These are phyloP conservation scores for Plumapathes pennacea DNA, from an alignment of 92 coral and sea anemone species.

Conservation along the genomic window DNA sequence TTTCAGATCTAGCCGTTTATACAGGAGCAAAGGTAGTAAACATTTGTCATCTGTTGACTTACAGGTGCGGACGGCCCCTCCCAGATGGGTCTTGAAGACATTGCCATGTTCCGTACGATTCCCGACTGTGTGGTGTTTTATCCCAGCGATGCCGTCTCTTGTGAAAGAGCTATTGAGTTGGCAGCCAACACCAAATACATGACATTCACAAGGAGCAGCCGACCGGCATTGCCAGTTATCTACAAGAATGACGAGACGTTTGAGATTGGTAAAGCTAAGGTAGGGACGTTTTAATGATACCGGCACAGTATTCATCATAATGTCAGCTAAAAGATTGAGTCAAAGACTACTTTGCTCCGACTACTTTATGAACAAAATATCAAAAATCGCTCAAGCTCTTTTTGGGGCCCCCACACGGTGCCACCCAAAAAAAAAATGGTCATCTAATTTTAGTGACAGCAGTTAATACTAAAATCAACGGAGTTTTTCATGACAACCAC, in stretches of 20 bases:
- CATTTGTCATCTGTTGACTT: too few species aligned
- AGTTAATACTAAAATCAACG: too few species aligned
- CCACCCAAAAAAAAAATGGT: too few species aligned
- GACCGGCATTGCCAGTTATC: slow-evolving; percentile 78
- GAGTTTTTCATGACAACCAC: too few species aligned
- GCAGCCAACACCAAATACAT: slow-evolving; percentile 82
- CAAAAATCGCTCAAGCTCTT: too few species aligned
- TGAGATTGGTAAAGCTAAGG: slow-evolving; percentile 97
- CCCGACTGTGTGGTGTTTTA: slow-evolving; percentile 92
- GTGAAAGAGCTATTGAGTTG: slow-evolving; percentile 91
- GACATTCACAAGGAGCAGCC: slow-evolving; percentile 82
- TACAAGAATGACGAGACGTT: slow-evolving; percentile 78
- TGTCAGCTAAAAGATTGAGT: background rate
- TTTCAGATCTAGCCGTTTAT: too few species aligned
- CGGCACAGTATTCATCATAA: background rate
- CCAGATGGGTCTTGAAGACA: slow-evolving; percentile 96
- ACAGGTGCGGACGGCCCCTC: slow-evolving; percentile 99
- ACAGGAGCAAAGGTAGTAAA: too few species aligned
- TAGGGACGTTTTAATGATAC: slow-evolving; percentile 2
- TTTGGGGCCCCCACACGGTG: too few species aligned
- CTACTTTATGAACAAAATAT: too few species aligned
- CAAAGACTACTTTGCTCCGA: background rate
- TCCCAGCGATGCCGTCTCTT: slow-evolving; percentile 95
- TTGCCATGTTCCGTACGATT: slow-evolving; percentile 92
- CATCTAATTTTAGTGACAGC: too few species aligned